Base-by-base conservation (phyloP, 2,797 vertebrate species). In the Siniperca scherzeri region DNA sequence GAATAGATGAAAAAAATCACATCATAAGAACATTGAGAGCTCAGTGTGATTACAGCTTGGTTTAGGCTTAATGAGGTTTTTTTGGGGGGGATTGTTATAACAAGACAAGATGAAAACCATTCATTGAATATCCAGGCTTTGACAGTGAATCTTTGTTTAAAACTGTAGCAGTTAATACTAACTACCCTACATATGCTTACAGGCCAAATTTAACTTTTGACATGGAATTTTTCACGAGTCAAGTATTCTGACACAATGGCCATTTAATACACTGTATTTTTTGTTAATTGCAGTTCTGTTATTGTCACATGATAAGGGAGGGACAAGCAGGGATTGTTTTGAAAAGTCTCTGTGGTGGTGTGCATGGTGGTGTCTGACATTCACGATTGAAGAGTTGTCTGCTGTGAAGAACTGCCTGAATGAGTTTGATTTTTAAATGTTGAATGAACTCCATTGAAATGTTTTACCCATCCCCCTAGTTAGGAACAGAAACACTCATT, bases 291-390 rank as follows among this genome's bases (percentile, higher is more conserved):
- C 44, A n/a, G 48, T 48, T 77, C 11, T 84, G 65, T 80, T 84
- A 19, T 81, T 83, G 88, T 87, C 78, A 77, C 65, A 65, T 83
- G 75, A 81, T 40, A 7, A 61, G 42, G 75, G 46, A 71, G 44
- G 19, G 21, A 33, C 21, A 6, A 52, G 25, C 46, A 73, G 11
- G 22, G 42, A 44, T 66, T 81, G 61, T 74, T 82, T 61, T 30
- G 61, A 59, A 48, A n/a, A 13, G 61, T 46, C 13, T 67, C 5
- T 56, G 14, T 36, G 19, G 21, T 65, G 22, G 56, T 0, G 2
- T 62, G 17, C 9, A 12, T 21, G 27, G 30, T 30, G 27, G 33
- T 42, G 33, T 59, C 5, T 74, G 53, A 65, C 46, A 68, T 40
- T 64, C 53, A 53, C 30, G 22, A 30, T 75, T 12, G 25, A 16